Evolutionary conservation across 2,113 vertebrate genomes (phyloP).

Genomic region (Anhinga anhinga): DNA sequence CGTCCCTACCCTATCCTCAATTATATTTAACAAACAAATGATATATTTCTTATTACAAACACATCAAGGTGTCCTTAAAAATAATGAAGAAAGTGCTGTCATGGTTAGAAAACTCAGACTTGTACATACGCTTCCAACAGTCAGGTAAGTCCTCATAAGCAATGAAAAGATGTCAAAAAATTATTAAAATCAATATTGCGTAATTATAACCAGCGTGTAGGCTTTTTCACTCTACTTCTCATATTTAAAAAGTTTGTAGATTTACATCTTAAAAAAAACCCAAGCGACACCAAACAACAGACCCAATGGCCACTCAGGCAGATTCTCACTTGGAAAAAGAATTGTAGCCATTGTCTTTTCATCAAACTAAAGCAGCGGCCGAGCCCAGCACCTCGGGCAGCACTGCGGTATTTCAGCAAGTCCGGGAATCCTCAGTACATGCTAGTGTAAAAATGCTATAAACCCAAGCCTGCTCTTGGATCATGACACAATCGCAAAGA

Average conservation of each 20-base stretch:
- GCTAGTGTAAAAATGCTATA: neutral
- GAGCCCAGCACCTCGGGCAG: neutral
- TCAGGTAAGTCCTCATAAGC: neutral
- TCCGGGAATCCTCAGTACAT: neutral
- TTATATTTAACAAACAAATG: neutral
- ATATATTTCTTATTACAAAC: neutral
- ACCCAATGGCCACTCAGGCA: neutral
- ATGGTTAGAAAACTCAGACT: neutral
- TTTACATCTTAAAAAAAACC: neutral
- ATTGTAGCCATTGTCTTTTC: neutral
- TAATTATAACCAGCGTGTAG: neutral
- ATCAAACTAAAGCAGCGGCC: neutral
- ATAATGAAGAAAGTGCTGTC: neutral
- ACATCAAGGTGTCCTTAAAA: neutral
- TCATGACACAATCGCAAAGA: neutral
- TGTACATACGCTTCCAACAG: neutral
- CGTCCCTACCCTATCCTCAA: neutral
- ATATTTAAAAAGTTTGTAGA: neutral
- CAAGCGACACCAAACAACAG: neutral
- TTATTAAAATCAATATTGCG: neutral
- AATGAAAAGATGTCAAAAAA: neutral
- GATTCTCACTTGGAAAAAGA: neutral
- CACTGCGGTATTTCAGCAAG: neutral
- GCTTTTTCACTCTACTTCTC: neutral
- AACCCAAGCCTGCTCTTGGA: neutral